phyloP scores from a whole-genome alignment of 1,140 invertebrate species.

The Antheraea pernyi region DNA sequence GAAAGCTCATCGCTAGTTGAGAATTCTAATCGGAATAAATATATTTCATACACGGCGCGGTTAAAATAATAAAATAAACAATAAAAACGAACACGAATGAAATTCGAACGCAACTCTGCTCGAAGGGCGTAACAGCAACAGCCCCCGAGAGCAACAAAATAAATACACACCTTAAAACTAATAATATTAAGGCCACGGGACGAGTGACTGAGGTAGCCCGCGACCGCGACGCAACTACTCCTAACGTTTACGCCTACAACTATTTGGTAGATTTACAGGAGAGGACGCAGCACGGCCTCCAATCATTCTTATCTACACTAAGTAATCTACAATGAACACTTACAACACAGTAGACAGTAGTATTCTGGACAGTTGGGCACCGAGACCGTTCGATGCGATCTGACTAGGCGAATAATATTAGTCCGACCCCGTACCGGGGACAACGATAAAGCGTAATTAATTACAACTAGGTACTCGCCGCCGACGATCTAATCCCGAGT shows the following conservation, averaged over 20 bases:
- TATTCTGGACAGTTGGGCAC: slow-evolving; percentile 69
- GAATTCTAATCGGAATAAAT: slow-evolving; percentile 56
- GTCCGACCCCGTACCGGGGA: slow-evolving; percentile 50
- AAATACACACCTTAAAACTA: slow-evolving; percentile 59
- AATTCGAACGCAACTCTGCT: slow-evolving; percentile 68
- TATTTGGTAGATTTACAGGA: slow-evolving; percentile 61
- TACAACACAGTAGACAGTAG: slow-evolving; percentile 71
- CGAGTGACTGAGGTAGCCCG: slow-evolving; percentile 76
- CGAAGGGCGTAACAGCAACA: slow-evolving; percentile 73
- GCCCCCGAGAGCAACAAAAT: slow-evolving; percentile 73
- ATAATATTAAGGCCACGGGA: slow-evolving; percentile 53
- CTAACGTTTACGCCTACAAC: slow-evolving; percentile 54
- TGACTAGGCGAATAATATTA: slow-evolving; percentile 71
- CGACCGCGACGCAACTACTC: slow-evolving; percentile 73
- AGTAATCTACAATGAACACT: slow-evolving; percentile 74
- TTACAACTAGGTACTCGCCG: slow-evolving; percentile 55
- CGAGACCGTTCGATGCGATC: slow-evolving; percentile 56
- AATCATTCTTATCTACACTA: slow-evolving; percentile 65
- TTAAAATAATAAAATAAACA: slow-evolving; percentile 58
- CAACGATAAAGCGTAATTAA: slow-evolving; percentile 57
- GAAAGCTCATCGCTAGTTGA: slow-evolving; percentile 62
- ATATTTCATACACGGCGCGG: slow-evolving; percentile 60
- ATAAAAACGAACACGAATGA: slow-evolving; percentile 64
- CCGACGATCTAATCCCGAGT: slow-evolving; percentile 29
- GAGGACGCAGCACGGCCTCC: slow-evolving; percentile 27